phyloP scores from a whole-genome alignment of 2,888 invertebrate species.

The Tetanocera ferruginea region DNA sequence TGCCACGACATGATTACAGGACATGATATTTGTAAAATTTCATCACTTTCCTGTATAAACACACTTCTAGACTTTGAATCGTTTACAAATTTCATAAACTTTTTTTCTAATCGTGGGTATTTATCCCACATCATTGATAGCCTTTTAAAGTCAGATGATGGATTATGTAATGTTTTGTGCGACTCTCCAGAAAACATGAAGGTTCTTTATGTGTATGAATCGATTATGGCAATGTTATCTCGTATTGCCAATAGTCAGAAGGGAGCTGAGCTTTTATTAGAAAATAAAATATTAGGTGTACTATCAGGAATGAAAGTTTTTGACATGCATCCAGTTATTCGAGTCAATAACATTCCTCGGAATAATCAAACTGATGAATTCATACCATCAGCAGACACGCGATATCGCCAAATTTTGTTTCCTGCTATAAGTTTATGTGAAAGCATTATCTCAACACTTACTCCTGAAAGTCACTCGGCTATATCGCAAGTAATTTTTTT shows the following conservation, averaged over 20 bases:
- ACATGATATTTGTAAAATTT: slow-evolving; percentile 90
- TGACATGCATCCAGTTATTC: slow-evolving; percentile 80
- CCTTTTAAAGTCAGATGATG: slow-evolving; percentile 80
- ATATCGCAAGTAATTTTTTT: slow-evolving; percentile 85
- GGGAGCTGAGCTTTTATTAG: slow-evolving; percentile 77
- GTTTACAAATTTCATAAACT: slow-evolving; percentile 76
- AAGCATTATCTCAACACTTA: slow-evolving; percentile 84
- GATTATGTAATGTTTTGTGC: slow-evolving; percentile 76
- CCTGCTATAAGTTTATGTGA: slow-evolving; percentile 87
- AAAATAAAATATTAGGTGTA: slow-evolving; percentile 74
- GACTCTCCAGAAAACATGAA: slow-evolving; percentile 78
- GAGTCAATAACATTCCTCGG: slow-evolving; percentile 56
- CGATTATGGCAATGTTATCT: slow-evolving; percentile 85
- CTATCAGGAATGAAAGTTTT: slow-evolving; percentile 80
- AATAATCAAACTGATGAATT: slow-evolving; percentile 67
- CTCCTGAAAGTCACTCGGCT: slow-evolving; percentile 86
- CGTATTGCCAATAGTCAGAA: slow-evolving; percentile 77
- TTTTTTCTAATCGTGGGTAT: slow-evolving; percentile 77
- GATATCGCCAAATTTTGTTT: slow-evolving; percentile 86
- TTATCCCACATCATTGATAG: slow-evolving; percentile 87
- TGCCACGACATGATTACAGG: slow-evolving; percentile 91
- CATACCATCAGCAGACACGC: slow-evolving; percentile 76
- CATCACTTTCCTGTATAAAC: slow-evolving; percentile 86
- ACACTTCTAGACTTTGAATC: slow-evolving; percentile 82
- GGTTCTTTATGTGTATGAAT: slow-evolving; percentile 87